phyloP scores from a whole-genome alignment of 37 sponge, comb jelly and placozoan genomes.

The Halisarca cf. caerulea region DNA sequence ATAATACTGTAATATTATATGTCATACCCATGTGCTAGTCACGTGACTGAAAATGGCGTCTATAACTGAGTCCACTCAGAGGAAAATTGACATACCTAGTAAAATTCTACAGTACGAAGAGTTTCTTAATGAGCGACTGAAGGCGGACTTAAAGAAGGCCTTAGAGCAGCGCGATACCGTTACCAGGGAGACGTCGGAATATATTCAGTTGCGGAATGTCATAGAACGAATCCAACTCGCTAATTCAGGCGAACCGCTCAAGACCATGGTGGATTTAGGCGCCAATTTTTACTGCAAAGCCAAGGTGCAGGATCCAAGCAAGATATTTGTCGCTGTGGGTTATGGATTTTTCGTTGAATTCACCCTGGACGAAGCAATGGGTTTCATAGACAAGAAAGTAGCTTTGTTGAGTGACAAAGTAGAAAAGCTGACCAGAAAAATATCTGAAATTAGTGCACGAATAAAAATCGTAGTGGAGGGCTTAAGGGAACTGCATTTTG shows the following conservation, averaged over 20 bases:
- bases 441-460: conserved; percentile 76
- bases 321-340: conserved; percentile 79
- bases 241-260: conserved; percentile 28
- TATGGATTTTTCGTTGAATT: conserved; percentile 80
- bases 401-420: conserved; percentile 48
- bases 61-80: too few relatives aligned
- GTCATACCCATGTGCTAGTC: too few relatives aligned
- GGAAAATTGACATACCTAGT: not conserved
- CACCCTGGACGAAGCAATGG: conserved; percentile 71
- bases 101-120: conserved; percentile 73
- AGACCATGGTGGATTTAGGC: conserved; percentile 85
- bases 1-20: too few relatives aligned
- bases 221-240: conserved; percentile 45
- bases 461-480: conserved; percentile 75
- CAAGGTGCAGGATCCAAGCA: conserved; percentile 56
- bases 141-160: conserved; percentile 65
- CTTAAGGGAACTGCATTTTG: conserved; percentile 80
- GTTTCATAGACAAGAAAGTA: conserved; percentile 72
- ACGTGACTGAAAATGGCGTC: too few relatives aligned
- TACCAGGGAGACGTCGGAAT: conserved; percentile 68
- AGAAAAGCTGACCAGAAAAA: conserved; percentile 57
- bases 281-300: conserved; percentile 85
- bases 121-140: conserved; percentile 84
- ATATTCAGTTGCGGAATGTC: conserved; percentile 60
- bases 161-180: conserved; percentile 58